Percentiles rank a stretch among this genome's conserved stretches.
These are phyloP conservation scores for Sphaerophoria rueppellii DNA, from an alignment of 2,888 invertebrate species.

Conservation along the genomic window DNA sequence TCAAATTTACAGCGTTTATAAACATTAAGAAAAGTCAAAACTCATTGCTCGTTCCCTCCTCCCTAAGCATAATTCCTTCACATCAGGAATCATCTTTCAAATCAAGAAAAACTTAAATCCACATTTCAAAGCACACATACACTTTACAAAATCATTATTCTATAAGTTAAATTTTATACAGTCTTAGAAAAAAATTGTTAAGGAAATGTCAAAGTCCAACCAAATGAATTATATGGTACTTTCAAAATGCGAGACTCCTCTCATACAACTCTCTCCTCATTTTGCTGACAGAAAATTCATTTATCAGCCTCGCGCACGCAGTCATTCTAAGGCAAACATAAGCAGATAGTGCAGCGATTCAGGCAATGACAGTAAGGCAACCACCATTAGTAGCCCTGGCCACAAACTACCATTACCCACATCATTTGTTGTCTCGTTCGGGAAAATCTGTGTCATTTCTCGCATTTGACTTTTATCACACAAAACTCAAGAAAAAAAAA, in stretches of 20 bases:
- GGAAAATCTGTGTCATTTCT: slow-evolving; percentile 59
- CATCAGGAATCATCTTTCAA: slow-evolving; percentile 22
- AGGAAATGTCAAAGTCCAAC: not conserved
- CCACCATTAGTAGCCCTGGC: slow-evolving; percentile 56
- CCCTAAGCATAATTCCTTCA: not conserved
- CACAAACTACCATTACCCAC: slow-evolving; percentile 70
- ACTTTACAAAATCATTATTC: slow-evolving; percentile 47
- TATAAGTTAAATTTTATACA: not conserved
- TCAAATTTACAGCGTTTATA: not conserved
- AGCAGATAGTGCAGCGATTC: too few species aligned
- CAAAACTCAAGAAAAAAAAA: not conserved
- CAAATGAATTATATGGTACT: slow-evolving; percentile 2
- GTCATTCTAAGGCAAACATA: not conserved
- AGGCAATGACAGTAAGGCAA: not conserved
- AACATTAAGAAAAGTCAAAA: not conserved
- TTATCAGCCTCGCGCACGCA: slow-evolving; percentile 62
- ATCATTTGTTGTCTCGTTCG: slow-evolving; percentile 59
- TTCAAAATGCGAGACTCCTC: not conserved
- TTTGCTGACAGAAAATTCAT: slow-evolving; percentile 65
- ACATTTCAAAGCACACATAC: slow-evolving; percentile 18
- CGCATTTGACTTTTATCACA: slow-evolving; percentile 69
- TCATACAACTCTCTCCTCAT: slow-evolving; percentile 15
- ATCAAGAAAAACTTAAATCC: slow-evolving; percentile 25
- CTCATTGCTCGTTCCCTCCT: not conserved
- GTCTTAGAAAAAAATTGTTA: not conserved